Evolutionary conservation across 2,113 vertebrate species (phyloP).

Genomic region (Entelurus aequoreus): DNA sequence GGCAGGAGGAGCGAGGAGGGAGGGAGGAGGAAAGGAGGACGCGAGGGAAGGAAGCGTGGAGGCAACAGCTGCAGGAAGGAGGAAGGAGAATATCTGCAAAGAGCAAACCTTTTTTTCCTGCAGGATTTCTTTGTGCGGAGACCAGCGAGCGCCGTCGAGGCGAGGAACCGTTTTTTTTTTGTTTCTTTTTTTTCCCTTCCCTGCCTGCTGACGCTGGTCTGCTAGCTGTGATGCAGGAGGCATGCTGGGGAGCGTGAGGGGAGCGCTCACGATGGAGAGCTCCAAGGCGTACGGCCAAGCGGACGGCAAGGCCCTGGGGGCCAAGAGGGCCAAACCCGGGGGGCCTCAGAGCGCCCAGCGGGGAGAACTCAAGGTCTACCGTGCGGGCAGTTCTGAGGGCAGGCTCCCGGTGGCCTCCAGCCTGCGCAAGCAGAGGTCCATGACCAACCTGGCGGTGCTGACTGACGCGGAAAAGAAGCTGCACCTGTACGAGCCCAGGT

Average conservation of each 20-base stretch:
- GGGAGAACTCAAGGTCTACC: slow-evolving; percentile 88
- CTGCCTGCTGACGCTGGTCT: slow-evolving; percentile 63
- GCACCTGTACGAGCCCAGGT: slow-evolving; percentile 90
- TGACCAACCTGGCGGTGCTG: slow-evolving; percentile 92
- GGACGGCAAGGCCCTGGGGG: slow-evolving; percentile 75
- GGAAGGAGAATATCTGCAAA: slow-evolving; percentile 42
- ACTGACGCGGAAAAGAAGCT: slow-evolving; percentile 95
- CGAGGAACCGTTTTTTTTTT: slow-evolving; percentile 39
- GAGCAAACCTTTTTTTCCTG: slow-evolving; percentile 34
- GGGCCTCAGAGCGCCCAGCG: slow-evolving; percentile 71
- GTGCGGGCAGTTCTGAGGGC: slow-evolving; percentile 80
- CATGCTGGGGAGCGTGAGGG: slow-evolving; percentile 79
- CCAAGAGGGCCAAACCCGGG: slow-evolving; percentile 80
- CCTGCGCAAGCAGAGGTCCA: slow-evolving; percentile 92
- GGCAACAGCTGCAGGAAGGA: slow-evolving; percentile 63
- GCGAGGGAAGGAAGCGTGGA: slow-evolving; percentile 57
- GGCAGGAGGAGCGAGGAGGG: slow-evolving; percentile 62
- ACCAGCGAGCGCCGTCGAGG: slow-evolving; percentile 11
- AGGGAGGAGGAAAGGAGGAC: slow-evolving; percentile 52
- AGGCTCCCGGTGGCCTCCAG: slow-evolving; percentile 77
- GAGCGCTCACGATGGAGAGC: slow-evolving; percentile 68
- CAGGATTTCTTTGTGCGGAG: slow-evolving; percentile 35
- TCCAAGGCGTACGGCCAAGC: slow-evolving; percentile 68
- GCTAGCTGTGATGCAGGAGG: slow-evolving; percentile 77
- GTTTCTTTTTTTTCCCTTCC: slow-evolving; percentile 38